Evolutionary conservation across 1,140 invertebrate species (phyloP), one percentile per base, ranked within the genome.

Genomic region (Carposina sasakii): DNA sequence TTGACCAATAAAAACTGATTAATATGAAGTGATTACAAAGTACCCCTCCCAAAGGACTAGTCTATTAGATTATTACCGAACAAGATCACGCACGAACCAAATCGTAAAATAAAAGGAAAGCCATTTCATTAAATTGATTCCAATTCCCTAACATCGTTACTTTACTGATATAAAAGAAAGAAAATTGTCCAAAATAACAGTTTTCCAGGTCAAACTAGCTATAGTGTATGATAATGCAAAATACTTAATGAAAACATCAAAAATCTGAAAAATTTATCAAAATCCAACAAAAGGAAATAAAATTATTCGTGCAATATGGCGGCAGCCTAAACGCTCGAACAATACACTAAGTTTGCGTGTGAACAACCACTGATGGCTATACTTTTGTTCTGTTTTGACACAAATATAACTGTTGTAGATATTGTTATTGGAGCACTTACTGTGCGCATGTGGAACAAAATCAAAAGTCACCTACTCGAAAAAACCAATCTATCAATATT

Each of bases 401-500:
- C 60, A 61, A 65, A 66, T 65, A 70, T 49, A 53, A 61, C 71
- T 67, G 66, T 67, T 61, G 62, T 60, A 57, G 64, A 70, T 67
- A 68, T 71, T 76, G 63, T 71, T 76, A 74, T 71, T 67, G 61
- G n/a, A n/a, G 59, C 63, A 70, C 68, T 78, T 60, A 56, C 46
- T 31, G 47, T 51, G 47, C 58, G 69, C 56, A 68, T 66, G 69
- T 63, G 66, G 69, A 76, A 72, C 65, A 70, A 68, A 76, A 68
- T 71, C 63, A 70, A 81, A 68, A 74, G 70, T 63, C 67, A 72
- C 57, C 57, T 67, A 69, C 72, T 76, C 66, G 60, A 81, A 83
- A 79, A 81, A 81, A 76, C 67, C 72, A 70, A 84, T 84, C 81
- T 84, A 84, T 84, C 81, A 84, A 84, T 82, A 84, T 84, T 84